A percentile compares a stretch with the other conserved stretches of the same genome.
Evolutionary conservation across 2,888 invertebrate genomes (phyloP).

Genomic region (Noctuana brunneofusca): DNA sequence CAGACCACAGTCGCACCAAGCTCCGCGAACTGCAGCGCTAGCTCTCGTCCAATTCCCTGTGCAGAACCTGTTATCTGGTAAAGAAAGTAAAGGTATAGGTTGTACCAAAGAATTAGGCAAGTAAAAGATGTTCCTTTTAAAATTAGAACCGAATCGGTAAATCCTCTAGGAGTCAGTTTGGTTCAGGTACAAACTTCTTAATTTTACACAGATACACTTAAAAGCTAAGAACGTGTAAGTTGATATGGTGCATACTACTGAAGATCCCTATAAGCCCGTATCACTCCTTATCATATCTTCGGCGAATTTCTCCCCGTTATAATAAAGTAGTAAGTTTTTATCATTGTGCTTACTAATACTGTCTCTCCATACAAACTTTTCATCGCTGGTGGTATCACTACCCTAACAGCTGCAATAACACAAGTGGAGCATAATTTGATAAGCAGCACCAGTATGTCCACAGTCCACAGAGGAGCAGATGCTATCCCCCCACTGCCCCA

Average conservation of each 20-base stretch:
- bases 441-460: conserved; percentile 66
- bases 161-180: no score
- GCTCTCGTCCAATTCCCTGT: conserved; percentile 69
- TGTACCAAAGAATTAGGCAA: no score
- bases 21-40: conserved; percentile 74
- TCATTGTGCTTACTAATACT: conserved; percentile 56
- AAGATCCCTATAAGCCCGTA: no score
- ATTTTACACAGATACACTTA: no score
- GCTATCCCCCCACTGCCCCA: conserved; percentile 68
- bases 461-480: conserved; percentile 63
- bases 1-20: conserved; percentile 75
- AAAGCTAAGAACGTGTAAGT: no score
- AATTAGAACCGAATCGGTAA: no score
- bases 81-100: neutral
- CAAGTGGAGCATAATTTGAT: conserved; percentile 69
- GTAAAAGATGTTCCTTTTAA: no score
- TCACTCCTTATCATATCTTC: no score
- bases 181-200: no score
- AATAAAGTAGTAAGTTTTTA: no score
- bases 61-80: conserved; percentile 71
- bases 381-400: conserved; percentile 65
- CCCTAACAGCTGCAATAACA: conserved; percentile 53
- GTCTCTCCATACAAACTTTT: conserved; percentile 75
- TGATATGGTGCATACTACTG: no score
- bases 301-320: no score